phyloP scores from a whole-genome alignment of 2,888 invertebrate genomes.

The Perizoma flavofasciatum region DNA sequence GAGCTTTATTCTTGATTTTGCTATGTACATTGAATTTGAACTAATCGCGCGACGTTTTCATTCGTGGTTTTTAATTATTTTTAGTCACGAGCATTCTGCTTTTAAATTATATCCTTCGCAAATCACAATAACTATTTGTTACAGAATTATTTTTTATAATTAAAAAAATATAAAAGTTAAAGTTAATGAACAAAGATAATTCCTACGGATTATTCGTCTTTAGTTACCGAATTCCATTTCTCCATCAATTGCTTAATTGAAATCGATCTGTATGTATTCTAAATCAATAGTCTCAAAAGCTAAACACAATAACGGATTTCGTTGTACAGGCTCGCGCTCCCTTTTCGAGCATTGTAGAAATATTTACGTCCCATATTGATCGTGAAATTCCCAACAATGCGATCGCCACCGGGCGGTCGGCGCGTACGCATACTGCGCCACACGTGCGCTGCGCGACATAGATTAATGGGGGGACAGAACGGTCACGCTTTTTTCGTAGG shows the following conservation, averaged over 20 bases:
- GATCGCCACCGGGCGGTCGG: constrained; percentile 53
- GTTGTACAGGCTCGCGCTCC: constrained; percentile 59
- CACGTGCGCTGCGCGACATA: constrained; percentile 71
- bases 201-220: constrained; percentile 2
- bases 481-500: constrained; percentile 25
- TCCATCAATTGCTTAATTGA: constrained; percentile 22
- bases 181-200: constrained; percentile 12
- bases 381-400: constrained; percentile 79
- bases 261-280: constrained; percentile 24
- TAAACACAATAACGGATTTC: constrained; percentile 45
- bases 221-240: constrained; percentile 11
- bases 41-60: too few relatives aligned
- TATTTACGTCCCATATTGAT: constrained; percentile 80
- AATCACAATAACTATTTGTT: too few relatives aligned
- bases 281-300: constrained; percentile 25
- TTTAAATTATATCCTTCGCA: too few relatives aligned
- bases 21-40: too few relatives aligned
- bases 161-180: not conserved
- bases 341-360: constrained; percentile 79
- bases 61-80: too few relatives aligned
- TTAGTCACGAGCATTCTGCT: not conserved
- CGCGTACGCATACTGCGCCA: constrained; percentile 56
- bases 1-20: not conserved
- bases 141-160: not conserved
- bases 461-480: constrained; percentile 33